Evolutionary conservation across 2,888 invertebrate species (phyloP), one percentile per base, ranked within the genome.

Genomic region (Myathropa florea): DNA sequence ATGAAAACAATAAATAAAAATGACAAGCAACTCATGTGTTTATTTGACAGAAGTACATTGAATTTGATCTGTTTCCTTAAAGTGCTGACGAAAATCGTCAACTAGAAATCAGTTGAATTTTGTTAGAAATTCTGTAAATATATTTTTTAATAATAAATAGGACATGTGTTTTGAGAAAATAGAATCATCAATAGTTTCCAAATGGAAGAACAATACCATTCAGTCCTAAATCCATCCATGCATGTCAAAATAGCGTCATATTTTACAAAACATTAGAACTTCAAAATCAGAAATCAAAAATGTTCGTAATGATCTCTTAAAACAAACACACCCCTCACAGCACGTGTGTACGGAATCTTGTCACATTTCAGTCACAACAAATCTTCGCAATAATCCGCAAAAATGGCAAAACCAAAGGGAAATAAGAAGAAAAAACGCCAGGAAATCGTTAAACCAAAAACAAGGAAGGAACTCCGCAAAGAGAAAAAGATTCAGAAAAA

Each of bases 401-500:
- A 65, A 30, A 85, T 85, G 85, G 81, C 68, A 24, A 85, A 33
- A 89, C 24, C 33, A 70, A 88, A 86, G 88, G 79, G 63, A 83
- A 89, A 70, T 28, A 70, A 6, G 88, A 89, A 85, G 4, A 68
- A 28, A 89, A 89, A 77, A 30, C 26, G 4, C 21, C 64, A 6
- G 39, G 73, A 77, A 10, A 24, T 82, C 0, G 59, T 55, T 14
- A 89, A 89, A 63, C 88, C 90, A 2, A 80, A 94, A 89, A 93
- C 94, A 0, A 93, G 97, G 24, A 97, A 97, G 93, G 94, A 95
- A 88, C 91, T 95, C n/a, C 94, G 97, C 0, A 97, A 96, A 91
- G 95, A 95, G 83, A 94, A 95, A 88, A 93, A 96, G 14, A 93
- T 94, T 78, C 93, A 95, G 75, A 97, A 97, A 90, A 97, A 97